Conservation (phyloP, 1,140 invertebrate species). For the Aphaenogaster floridana region DNA sequence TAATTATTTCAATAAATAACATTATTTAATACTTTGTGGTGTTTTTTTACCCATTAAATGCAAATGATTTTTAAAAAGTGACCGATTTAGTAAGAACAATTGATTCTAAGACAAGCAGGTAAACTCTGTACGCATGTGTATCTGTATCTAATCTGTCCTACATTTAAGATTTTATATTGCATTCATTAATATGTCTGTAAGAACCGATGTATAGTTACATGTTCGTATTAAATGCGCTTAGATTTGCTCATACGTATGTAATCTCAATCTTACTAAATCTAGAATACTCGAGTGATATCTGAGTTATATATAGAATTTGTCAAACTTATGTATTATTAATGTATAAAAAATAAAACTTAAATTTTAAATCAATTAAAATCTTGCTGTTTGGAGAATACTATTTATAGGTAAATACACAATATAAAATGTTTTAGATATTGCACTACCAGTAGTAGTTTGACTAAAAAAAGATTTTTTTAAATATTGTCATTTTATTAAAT, state of each 20-base stretch:
- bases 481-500: constrained; percentile 51
- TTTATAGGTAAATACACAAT: neutral
- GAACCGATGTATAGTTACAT: neutral
- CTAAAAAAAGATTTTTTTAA: neutral
- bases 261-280: constrained; percentile 3
- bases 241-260: constrained; percentile 11
- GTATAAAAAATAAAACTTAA: constrained; percentile 27
- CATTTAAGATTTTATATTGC: constrained; percentile 14
- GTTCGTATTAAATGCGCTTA: neutral
- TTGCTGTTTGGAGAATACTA: neutral
- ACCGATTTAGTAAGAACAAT: neutral
- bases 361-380: constrained; percentile 10
- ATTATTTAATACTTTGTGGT: constrained; percentile 72
- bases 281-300: neutral
- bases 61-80: constrained; percentile 10
- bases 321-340: constrained; percentile 26
- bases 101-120: neutral
- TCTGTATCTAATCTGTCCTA: neutral
- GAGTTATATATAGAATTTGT: constrained; percentile 12
- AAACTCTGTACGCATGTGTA: neutral
- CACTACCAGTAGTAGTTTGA: constrained; percentile 15
- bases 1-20: constrained; percentile 73
- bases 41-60: constrained; percentile 71
- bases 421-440: constrained; percentile 22
- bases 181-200: constrained; percentile 34